phyloP scores from a whole-genome alignment of 2,113 vertebrate species.

The Hystrix cristata region DNA sequence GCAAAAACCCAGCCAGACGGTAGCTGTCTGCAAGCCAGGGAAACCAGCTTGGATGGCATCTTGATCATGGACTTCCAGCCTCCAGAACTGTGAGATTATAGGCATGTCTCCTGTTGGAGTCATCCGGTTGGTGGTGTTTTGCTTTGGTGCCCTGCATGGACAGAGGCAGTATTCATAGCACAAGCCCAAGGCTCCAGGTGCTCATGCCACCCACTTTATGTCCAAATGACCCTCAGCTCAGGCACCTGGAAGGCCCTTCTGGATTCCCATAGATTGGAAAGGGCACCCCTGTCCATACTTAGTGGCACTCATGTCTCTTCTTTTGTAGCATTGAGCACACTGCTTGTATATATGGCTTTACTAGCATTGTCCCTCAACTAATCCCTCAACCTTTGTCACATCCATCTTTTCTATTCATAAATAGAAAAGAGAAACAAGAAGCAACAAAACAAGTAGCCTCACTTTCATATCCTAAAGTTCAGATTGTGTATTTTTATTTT shows the following conservation, averaged over 20 bases:
- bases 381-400: conserved; percentile 81
- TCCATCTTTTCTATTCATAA: conserved; percentile 84
- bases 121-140: neutral
- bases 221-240: neutral
- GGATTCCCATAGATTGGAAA: neutral
- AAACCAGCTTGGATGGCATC: accelerated
- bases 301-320: accelerated
- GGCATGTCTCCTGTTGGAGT: accelerated
- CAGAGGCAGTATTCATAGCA: too few relatives aligned
- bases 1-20: accelerated
- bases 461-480: conserved; percentile 21
- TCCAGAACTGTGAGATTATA: neutral
- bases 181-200: neutral
- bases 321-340: neutral
- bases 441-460: conserved; percentile 60
- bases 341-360: neutral
- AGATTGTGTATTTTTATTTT: conserved; percentile 2
- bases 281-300: accelerated
- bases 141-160: too few relatives aligned
- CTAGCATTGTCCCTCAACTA: neutral
- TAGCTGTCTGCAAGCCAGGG: neutral
- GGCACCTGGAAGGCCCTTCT: accelerated
- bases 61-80: neutral
- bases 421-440: conserved; percentile 74
- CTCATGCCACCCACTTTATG: too few relatives aligned